Percentiles rank a stretch among this genome's conserved stretches.
Evolutionary conservation across 2,797 vertebrate species (phyloP).

Genomic region (Sebastiscus albofasciatus): DNA sequence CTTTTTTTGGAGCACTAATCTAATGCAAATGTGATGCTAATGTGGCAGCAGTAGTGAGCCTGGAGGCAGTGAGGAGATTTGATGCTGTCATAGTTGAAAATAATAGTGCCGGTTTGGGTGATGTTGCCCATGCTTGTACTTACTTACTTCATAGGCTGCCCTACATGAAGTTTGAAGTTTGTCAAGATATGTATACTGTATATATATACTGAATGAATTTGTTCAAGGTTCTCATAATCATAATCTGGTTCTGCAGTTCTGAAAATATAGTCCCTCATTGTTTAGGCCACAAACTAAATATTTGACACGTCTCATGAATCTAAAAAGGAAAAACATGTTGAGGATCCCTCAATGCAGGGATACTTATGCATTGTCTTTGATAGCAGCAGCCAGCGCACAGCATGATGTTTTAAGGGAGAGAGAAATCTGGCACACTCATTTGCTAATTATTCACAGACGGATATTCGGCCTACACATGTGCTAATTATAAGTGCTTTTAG

Average conservation of each 20-base stretch:
- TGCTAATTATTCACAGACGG: constrained; percentile 48
- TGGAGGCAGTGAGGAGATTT: constrained; percentile 24
- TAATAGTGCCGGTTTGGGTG: not conserved
- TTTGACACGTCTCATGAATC: not conserved
- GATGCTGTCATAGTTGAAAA: constrained; percentile 20
- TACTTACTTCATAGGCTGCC: not conserved
- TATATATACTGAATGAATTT: not conserved
- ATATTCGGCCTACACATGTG: constrained; percentile 41
- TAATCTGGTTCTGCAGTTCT: not conserved
- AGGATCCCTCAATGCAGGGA: not conserved
- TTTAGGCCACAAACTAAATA: not conserved
- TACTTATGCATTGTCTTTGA: not conserved
- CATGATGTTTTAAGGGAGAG: not conserved
- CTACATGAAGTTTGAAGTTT: not conserved
- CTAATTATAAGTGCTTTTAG: constrained; percentile 65
- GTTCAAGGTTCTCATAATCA: not conserved
- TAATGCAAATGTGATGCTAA: constrained; percentile 67
- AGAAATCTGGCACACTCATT: constrained; percentile 36
- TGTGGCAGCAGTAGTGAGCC: constrained; percentile 42
- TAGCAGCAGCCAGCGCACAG: not conserved
- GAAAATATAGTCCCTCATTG: not conserved
- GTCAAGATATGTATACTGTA: not conserved
- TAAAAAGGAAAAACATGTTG: not conserved
- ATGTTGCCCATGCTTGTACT: constrained; percentile 7
- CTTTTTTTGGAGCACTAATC: constrained; percentile 50